These are phyloP conservation scores for Quadroppia sp. DNA, from an alignment of 2,888 invertebrate genomes.

Conservation along the genomic window DNA sequence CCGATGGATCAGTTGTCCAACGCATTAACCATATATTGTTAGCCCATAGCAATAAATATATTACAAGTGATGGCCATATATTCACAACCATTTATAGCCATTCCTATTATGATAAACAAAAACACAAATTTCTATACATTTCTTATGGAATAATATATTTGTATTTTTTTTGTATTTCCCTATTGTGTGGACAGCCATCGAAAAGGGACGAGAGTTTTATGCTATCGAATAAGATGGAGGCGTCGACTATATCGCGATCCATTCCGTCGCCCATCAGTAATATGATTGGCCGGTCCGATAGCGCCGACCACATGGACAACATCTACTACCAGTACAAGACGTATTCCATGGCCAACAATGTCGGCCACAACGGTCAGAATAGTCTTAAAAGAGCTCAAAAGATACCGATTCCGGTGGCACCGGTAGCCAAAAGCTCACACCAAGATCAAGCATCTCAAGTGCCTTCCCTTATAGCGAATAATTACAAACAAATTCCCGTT, in stretches of 20 bases:
- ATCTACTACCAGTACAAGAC: slow-evolving; percentile 28
- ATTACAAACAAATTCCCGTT: slow-evolving; percentile 10
- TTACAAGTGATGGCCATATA: too few relatives aligned
- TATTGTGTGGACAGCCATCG: background rate
- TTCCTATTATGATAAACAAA: background rate
- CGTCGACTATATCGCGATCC: background rate
- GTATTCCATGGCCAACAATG: slow-evolving; percentile 17
- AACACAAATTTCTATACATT: background rate
- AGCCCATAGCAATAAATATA: too few relatives aligned
- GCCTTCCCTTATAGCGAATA: slow-evolving; percentile 10
- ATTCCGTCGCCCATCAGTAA: slow-evolving; percentile 27
- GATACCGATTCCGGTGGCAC: background rate
- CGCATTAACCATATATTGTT: background rate
- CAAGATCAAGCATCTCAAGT: slow-evolving; percentile 26
- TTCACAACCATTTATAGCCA: background rate
- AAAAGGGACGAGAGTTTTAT: background rate
- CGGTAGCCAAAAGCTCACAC: background rate
- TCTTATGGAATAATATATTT: background rate
- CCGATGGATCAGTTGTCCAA: slow-evolving; percentile 13
- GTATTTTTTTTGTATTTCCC: background rate
- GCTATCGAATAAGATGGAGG: slow-evolving; percentile 18
- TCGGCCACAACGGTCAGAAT: background rate
- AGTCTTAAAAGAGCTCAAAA: slow-evolving; percentile 18
- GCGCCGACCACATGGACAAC: slow-evolving; percentile 4
- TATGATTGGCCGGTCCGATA: slow-evolving; percentile 23